These are phyloP conservation scores for Habropoda laboriosa DNA, from an alignment of 1,140 invertebrate species.

Conservation along the genomic window DNA sequence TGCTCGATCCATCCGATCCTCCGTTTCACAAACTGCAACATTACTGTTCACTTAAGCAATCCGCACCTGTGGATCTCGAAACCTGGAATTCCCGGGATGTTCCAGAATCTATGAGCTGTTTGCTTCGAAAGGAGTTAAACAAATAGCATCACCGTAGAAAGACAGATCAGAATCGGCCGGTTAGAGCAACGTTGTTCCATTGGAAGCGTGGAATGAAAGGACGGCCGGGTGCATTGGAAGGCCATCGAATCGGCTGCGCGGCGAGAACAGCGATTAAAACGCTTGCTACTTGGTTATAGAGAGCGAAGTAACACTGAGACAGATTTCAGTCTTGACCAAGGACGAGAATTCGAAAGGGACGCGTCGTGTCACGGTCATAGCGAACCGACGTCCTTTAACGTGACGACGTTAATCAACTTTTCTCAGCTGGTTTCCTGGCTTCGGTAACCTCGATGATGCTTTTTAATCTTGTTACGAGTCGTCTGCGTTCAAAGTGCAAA, in stretches of 20 bases:
- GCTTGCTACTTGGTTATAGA: not conserved
- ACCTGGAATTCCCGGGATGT: too few species aligned
- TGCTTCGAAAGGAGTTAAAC: too few species aligned
- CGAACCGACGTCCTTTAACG: conserved; percentile 30
- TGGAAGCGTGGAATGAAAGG: conserved; percentile 23
- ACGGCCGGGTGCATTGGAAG: conserved; percentile 7
- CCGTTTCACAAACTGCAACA: too few species aligned
- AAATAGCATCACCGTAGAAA: not conserved
- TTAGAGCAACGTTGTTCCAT: not conserved
- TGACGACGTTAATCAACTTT: conserved; percentile 48
- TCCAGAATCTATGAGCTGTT: too few species aligned
- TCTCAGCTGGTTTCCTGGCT: not conserved
- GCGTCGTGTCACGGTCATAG: conserved; percentile 53
- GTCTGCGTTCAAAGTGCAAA: not conserved
- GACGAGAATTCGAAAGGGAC: conserved; percentile 60
- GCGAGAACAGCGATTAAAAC: not conserved
- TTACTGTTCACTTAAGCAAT: too few species aligned
- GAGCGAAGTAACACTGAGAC: conserved; percentile 32
- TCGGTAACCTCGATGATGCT: not conserved
- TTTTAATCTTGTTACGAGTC: not conserved
- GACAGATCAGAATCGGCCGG: not conserved
- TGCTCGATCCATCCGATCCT: too few species aligned
- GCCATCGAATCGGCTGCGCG: not conserved
- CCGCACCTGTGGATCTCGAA: too few species aligned
- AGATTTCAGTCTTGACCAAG: conserved; percentile 44